Percentiles rank a stretch among this genome's conserved stretches.
Conservation (phyloP, 2,888 invertebrate genomes). For the Nematopogon swammerdamellus region DNA sequence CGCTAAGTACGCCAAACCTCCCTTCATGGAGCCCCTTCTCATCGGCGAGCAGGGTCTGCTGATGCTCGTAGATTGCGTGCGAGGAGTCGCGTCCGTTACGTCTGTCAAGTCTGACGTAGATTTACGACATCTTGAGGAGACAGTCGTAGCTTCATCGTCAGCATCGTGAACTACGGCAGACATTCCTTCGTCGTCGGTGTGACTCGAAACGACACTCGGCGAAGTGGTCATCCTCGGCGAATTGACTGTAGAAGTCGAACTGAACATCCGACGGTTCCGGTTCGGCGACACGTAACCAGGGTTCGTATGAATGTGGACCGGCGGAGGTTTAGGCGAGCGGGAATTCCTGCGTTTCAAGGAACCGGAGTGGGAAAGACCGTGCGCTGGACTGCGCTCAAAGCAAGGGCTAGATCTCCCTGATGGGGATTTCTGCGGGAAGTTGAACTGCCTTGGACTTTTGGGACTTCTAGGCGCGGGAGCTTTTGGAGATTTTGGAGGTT, state of each 20-base stretch:
- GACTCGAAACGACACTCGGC: constrained; percentile 48
- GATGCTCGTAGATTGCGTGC: constrained; percentile 58
- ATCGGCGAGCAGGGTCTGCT: constrained; percentile 64
- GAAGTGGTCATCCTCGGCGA: constrained; percentile 41
- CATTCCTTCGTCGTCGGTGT: constrained; percentile 44
- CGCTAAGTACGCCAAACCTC: constrained; percentile 76
- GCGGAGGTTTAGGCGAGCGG: constrained; percentile 45
- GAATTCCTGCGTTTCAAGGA: constrained; percentile 47
- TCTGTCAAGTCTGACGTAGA: constrained; percentile 75
- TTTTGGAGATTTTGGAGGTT: constrained; percentile 46
- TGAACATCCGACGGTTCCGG: constrained; percentile 36
- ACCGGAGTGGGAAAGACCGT: constrained; percentile 31
- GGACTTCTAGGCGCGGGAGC: constrained; percentile 58
- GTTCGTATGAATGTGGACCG: constrained; percentile 60
- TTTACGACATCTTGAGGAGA: constrained; percentile 56
- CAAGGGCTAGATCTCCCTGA: constrained; percentile 45
- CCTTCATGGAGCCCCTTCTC: constrained; percentile 65
- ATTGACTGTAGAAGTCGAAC: constrained; percentile 44
- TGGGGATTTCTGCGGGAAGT: constrained; percentile 49
- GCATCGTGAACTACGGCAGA: constrained; percentile 38
- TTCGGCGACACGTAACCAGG: constrained; percentile 59
- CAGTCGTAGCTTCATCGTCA: constrained; percentile 43
- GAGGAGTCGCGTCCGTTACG: constrained; percentile 55
- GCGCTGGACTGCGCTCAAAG: constrained; percentile 24
- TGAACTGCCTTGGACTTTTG: constrained; percentile 57